Conservation (phyloP, 2,797 vertebrate genomes). For the Notoglanidium macrostoma region DNA sequence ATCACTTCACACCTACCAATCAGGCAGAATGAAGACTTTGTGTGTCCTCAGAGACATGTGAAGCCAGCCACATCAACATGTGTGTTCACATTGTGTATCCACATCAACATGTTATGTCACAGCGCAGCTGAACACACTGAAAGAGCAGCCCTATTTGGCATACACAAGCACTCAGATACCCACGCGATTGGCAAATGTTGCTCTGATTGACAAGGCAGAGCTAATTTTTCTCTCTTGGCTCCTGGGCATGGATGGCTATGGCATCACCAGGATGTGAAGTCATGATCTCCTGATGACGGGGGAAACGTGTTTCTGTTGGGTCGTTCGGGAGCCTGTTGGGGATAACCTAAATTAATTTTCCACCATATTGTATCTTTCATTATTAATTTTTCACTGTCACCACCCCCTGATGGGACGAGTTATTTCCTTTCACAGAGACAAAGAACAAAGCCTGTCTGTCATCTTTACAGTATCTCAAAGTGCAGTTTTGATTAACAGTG, state of each 20-base stretch:
- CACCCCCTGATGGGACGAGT: not conserved
- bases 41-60: not conserved
- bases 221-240: conserved; percentile 1
- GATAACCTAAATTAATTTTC: not conserved
- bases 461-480: not conserved
- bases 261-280: not conserved
- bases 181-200: not conserved
- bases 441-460: not conserved
- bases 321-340: too few relatives aligned
- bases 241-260: not conserved
- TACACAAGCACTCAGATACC: not conserved
- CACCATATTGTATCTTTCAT: not conserved
- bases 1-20: not conserved
- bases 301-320: not conserved
- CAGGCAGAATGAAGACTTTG: not conserved
- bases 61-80: not conserved
- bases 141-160: not conserved
- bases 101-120: not conserved
- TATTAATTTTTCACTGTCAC: not conserved
- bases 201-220: not conserved
- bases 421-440: not conserved
- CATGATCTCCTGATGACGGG: not conserved
- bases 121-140: not conserved
- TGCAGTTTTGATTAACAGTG: not conserved
- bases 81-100: too few relatives aligned